phyloP scores from a whole-genome alignment of 2,113 vertebrate genomes.

The Toxostoma redivivum region DNA sequence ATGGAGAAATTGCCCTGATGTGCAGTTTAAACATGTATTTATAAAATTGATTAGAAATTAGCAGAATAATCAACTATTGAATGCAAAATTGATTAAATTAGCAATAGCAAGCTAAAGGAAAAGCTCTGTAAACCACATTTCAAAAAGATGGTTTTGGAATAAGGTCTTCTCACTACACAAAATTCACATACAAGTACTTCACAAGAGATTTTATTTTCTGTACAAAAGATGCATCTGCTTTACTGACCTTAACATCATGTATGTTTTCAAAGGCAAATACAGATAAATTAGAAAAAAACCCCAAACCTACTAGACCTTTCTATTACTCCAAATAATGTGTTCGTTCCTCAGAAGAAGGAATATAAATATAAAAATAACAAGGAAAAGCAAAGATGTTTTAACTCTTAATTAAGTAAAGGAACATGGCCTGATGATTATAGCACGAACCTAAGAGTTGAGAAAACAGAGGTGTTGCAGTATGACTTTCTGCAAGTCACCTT shows the following conservation, averaged over 20 bases:
- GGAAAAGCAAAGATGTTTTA: neutral
- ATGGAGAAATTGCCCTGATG: neutral
- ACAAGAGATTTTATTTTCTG: slow-evolving; percentile 43
- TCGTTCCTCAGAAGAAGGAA: neutral
- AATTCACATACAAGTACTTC: neutral
- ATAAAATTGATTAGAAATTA: neutral
- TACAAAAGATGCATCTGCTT: neutral
- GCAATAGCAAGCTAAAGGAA: neutral
- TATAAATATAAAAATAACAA: neutral
- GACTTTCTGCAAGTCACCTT: neutral
- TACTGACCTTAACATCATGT: neutral
- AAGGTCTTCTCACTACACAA: neutral
- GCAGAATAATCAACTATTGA: neutral
- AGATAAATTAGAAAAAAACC: neutral
- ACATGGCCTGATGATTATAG: neutral
- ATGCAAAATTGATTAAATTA: neutral
- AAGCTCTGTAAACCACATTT: neutral
- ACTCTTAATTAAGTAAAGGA: neutral
- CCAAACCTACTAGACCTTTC: neutral
- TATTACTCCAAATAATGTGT: neutral
- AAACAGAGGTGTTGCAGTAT: neutral
- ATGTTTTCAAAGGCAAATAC: slow-evolving; percentile 4
- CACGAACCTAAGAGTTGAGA: neutral
- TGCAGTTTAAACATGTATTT: neutral
- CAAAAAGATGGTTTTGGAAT: neutral